Base-by-base conservation (phyloP, 35 echinoderm and acorn worm genomes). In the Eucidaris tribuloides region DNA sequence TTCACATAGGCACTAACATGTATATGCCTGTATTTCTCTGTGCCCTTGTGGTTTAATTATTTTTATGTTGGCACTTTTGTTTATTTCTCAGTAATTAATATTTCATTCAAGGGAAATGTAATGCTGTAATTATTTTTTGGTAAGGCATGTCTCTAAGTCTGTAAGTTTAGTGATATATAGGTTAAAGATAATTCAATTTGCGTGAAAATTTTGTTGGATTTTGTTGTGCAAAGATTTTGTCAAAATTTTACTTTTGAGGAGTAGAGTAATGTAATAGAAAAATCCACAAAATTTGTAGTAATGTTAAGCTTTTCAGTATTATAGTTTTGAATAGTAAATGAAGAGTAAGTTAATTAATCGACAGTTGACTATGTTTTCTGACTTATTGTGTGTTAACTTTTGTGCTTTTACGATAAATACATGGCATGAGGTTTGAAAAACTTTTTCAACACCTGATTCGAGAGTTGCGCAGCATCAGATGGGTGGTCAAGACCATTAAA, bases 391-490 rank as follows among this genome's bases (percentile, higher is more conserved):
- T 0, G 31, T 68, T 68, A 18, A 64, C 0, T 23, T 64, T 11
- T 4, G 20, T n/a, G n/a, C n/a, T 29, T 40, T 40, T 74, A 1
- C 68, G 44, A 40, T 44, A 74, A 74, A 74, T 44, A 74, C 68
- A 74, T n/a, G 68, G 23, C 68, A 74, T 35, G 68, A 74, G 20
- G 37, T n/a, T 74, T 74, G 68, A 74, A 40, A 74, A 74, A 38
- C 44, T 35, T 44, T 74, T 74, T 38, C 35, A 74, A 20, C 68
- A 74, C 44, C 28, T 74, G 9, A 42, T 20, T 44, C 33, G 37
- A 1, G 37, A 18, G 14, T 9, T 74, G 24, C 44, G 29, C 28
- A 24, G 14, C 36, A 42, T 9, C 33, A 74, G 24, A n/a, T n/a
- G n/a, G n/a, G n/a, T n/a, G 68, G 35, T 15, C 61, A 64, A 28